phyloP scores from a whole-genome alignment of 2,113 vertebrate genomes.

The Gallinago paraguaiae region DNA sequence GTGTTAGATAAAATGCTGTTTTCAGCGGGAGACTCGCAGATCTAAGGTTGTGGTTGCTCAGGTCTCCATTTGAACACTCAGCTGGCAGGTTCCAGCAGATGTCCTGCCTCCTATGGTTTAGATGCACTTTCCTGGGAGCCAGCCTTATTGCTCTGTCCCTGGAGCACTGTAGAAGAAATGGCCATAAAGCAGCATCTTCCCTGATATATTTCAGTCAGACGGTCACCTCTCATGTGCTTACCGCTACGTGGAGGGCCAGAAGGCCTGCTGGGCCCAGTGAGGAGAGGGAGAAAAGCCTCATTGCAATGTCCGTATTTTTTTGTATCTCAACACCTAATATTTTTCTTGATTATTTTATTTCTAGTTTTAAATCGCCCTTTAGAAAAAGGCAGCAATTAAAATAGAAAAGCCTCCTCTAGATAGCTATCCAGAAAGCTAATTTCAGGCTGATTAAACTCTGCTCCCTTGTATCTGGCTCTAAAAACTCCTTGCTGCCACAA shows the following conservation, averaged over 20 bases:
- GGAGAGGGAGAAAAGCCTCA: background rate
- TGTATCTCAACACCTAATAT: background rate
- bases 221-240: background rate
- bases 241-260: background rate
- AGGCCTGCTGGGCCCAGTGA: background rate
- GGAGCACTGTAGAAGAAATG: background rate
- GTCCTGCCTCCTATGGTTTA: background rate
- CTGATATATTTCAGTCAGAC: background rate
- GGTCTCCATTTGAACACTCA: background rate
- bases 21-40: background rate
- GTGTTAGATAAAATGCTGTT: background rate
- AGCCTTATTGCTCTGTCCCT: background rate
- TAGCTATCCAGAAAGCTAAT: background rate
- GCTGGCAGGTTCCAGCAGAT: background rate
- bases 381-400: background rate
- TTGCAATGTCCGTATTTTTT: background rate
- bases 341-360: background rate
- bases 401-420: background rate
- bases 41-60: background rate
- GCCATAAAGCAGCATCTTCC: background rate
- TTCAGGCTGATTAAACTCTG: background rate
- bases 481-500: background rate
- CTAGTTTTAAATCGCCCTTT: background rate
- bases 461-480: background rate
- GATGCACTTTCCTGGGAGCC: background rate